These are phyloP conservation scores for Rhinoptilus africanus DNA, from an alignment of 2,113 vertebrate genomes.

Conservation along the genomic window DNA sequence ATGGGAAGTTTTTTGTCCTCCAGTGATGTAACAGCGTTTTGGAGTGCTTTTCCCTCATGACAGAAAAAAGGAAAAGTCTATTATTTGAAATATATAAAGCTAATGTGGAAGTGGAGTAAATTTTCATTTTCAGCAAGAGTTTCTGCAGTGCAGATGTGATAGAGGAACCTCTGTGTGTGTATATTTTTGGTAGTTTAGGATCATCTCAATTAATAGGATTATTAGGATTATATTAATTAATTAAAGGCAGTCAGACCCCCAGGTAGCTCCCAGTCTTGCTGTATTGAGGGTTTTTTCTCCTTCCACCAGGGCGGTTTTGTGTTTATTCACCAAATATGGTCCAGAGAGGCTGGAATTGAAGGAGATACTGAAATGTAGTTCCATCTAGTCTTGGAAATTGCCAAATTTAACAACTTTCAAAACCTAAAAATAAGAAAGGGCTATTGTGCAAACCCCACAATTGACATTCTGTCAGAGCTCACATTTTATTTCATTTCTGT, in stretches of 20 bases:
- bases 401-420: conserved; percentile 33
- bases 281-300: not conserved
- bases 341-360: not conserved
- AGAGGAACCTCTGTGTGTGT: not conserved
- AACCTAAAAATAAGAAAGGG: not conserved
- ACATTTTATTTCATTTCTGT: conserved; percentile 55
- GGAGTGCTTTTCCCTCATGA: not conserved
- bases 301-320: not conserved
- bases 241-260: not conserved
- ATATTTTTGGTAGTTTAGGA: not conserved
- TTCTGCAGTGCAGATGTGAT: not conserved
- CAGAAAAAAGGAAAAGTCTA: not conserved
- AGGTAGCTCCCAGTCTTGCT: not conserved
- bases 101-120: not conserved
- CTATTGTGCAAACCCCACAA: conserved; percentile 19
- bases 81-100: not conserved
- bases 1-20: not conserved
- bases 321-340: not conserved
- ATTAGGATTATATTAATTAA: too few species aligned
- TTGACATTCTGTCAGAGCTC: conserved; percentile 38
- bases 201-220: not conserved
- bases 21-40: not conserved
- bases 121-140: not conserved
- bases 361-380: not conserved
- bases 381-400: not conserved